Base-by-base conservation (phyloP, 2,888 invertebrate species). In the Perithous albicinctus region DNA sequence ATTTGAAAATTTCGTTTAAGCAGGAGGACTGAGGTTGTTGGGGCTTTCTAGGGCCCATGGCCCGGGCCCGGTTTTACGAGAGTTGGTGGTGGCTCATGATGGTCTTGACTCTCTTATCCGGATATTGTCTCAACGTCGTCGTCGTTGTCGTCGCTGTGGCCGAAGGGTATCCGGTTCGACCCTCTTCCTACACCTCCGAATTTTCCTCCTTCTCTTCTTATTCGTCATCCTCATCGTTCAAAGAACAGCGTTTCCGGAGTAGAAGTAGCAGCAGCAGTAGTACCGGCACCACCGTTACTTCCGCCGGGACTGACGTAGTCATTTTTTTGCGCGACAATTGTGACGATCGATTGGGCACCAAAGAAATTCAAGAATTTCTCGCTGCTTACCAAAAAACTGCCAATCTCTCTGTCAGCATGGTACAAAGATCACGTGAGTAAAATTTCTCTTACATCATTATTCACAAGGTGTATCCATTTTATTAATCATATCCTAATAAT, bases 31-130 rank as follows among this genome's bases (percentile, higher is more conserved):
- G 74, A 32, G 26, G 69, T 77, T 67, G 82, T 73, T 77, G 79
- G 69, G 82, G 79, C n/a, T 83, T 79, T 76, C 73, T 48, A 78
- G 89, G 90, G 92, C 88, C 91, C 89, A 92, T 92, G 92, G 93
- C 91, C 93, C 93, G 93, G 92, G 93, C 92, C 90, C 92, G 88
- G 89, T 88, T 88, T 80, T 88, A 87, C 86, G 89, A 89, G 89
- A 86, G 88, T 87, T 88, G 91, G 90, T 90, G 91, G 90, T 92
- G 91, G 91, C 88, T 89, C 88, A 85, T 91, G 86, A 87, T 89
- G 86, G 87, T 88, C 86, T 86, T 89, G 77, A 79, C 69, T 64
- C 77, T 83, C 48, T 67, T 78, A 26, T 87, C 87, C 86, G 88
- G 86, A 85, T 88, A 86, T 85, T 87, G 85, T 59, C 82, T 86